Percentiles rank a stretch among this genome's conserved stretches.
phyloP scores from a whole-genome alignment of 2,888 invertebrate species.

The Clostera curtula region DNA sequence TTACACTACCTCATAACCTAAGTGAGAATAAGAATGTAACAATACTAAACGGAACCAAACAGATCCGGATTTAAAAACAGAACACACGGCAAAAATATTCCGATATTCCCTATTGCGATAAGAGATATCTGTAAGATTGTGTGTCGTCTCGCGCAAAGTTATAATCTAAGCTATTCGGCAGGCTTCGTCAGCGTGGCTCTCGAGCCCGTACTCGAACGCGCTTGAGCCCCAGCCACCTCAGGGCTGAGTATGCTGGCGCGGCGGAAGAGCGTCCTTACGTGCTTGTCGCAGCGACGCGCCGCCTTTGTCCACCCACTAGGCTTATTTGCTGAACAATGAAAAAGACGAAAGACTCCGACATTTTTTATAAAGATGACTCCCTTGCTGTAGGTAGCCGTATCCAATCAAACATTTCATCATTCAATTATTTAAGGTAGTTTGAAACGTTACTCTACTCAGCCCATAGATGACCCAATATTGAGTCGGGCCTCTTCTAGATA shows the following conservation, averaged over 20 bases:
- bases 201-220: slow-evolving; percentile 44
- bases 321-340: slow-evolving; percentile 74
- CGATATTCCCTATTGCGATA: slow-evolving; percentile 26
- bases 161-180: slow-evolving; percentile 60
- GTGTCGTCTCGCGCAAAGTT: slow-evolving; percentile 53
- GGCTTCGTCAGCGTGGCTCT: slow-evolving; percentile 65
- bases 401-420: too few species aligned
- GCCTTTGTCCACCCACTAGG: slow-evolving; percentile 73
- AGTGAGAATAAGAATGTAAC: too few species aligned
- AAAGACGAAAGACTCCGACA: slow-evolving; percentile 60
- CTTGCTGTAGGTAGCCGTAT: too few species aligned
- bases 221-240: slow-evolving; percentile 46
- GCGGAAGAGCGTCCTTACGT: slow-evolving; percentile 70
- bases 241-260: slow-evolving; percentile 64
- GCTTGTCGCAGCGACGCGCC: slow-evolving; percentile 62
- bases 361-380: slow-evolving; percentile 45
- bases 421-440: too few species aligned
- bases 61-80: background rate
- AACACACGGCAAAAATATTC: slow-evolving; percentile 11
- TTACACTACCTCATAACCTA: too few species aligned
- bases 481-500: too few species aligned
- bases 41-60: too few species aligned
- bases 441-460: too few species aligned
- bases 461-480: too few species aligned
- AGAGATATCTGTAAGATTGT: slow-evolving; percentile 42